phyloP scores from a whole-genome alignment of 2,113 vertebrate species.

The Penelope pileata region DNA sequence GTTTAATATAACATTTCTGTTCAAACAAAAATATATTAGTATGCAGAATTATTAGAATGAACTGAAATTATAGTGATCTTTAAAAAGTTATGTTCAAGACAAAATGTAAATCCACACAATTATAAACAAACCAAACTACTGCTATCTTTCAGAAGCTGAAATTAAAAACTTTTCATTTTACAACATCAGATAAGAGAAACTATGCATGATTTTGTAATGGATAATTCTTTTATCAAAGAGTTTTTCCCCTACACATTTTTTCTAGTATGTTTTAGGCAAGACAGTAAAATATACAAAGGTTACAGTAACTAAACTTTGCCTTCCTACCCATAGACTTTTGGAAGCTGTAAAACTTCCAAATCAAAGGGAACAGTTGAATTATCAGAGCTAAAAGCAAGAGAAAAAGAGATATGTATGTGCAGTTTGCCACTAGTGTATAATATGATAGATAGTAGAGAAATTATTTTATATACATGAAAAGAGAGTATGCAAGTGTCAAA shows the following conservation, averaged over 20 bases:
- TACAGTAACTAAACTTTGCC: background rate
- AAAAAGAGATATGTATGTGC: background rate
- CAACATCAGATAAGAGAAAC: background rate
- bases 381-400: background rate
- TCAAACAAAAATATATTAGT: background rate
- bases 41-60: background rate
- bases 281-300: background rate
- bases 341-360: background rate
- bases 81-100: background rate
- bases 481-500: constrained; percentile 5
- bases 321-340: background rate
- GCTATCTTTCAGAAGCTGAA: background rate
- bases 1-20: background rate
- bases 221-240: background rate
- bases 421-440: constrained; percentile 17
- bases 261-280: background rate
- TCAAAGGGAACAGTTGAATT: background rate
- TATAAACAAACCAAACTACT: background rate
- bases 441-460: background rate
- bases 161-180: background rate
- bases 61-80: background rate
- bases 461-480: constrained; percentile 40
- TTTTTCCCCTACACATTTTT: background rate
- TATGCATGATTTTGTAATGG: background rate
- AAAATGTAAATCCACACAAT: background rate